These are phyloP conservation scores for Arremon brunneinucha DNA, from an alignment of 2,797 vertebrate genomes.

Conservation along the genomic window DNA sequence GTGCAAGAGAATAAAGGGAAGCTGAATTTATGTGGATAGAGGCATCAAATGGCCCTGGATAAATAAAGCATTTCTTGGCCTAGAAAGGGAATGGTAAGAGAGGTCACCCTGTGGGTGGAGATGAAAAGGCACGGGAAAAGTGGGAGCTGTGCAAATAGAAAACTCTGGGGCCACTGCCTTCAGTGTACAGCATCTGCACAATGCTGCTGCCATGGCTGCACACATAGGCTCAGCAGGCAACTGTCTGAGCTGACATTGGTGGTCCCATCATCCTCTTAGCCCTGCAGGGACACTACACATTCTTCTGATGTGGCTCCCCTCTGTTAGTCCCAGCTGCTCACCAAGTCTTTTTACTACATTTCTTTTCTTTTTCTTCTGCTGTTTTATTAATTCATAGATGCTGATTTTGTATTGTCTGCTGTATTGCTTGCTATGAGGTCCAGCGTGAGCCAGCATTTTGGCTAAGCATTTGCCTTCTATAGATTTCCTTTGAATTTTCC, in stretches of 20 bases:
- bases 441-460: neutral
- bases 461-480: neutral
- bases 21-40: neutral
- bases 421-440: neutral
- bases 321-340: neutral
- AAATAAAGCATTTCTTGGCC: conserved; percentile 13
- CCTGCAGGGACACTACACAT: neutral
- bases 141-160: neutral
- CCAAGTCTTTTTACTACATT: neutral
- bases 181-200: neutral
- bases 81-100: neutral
- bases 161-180: neutral
- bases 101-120: neutral
- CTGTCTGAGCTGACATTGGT: neutral
- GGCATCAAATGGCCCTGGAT: neutral
- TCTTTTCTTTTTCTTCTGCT: neutral
- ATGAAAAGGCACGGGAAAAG: neutral
- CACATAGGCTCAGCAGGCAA: accelerated
- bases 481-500: neutral
- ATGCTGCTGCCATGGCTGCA: neutral
- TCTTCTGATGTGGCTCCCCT: neutral
- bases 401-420: neutral
- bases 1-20: neutral
- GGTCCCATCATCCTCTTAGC: neutral
- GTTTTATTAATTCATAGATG: neutral